Evolutionary conservation across 2,113 vertebrate species (phyloP).

Genomic region (Nyctibius bracteatus): DNA sequence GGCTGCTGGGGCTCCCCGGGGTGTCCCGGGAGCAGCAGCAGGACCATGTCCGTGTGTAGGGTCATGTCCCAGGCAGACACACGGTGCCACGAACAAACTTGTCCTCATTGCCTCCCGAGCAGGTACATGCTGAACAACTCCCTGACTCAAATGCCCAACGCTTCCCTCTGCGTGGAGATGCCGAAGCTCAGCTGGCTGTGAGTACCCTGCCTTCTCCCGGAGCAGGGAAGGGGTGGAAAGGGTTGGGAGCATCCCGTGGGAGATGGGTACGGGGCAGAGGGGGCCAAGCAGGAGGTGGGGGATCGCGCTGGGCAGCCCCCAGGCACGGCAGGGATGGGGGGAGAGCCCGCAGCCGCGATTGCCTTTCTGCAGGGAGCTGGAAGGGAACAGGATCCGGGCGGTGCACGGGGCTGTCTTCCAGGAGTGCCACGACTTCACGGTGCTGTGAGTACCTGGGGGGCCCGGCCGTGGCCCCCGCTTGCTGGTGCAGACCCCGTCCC

Average conservation of each 20-base stretch:
- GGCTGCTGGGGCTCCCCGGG: not conserved
- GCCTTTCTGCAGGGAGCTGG: conserved; percentile 57
- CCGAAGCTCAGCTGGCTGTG: conserved; percentile 68
- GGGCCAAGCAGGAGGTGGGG: not conserved
- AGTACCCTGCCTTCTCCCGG: not conserved
- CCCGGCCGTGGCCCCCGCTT: accelerated
- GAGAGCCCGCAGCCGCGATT: not conserved
- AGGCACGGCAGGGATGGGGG: not conserved
- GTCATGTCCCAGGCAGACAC: accelerated
- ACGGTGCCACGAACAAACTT: accelerated
- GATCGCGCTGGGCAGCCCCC: not conserved
- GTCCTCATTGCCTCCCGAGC: accelerated
- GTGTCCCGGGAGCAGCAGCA: not conserved
- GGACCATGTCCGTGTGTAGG: accelerated
- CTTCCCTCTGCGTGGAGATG: conserved; percentile 54
- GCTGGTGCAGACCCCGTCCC: not conserved
- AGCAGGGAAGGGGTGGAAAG: not conserved
- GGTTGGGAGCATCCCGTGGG: not conserved
- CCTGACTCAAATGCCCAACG: conserved; percentile 29
- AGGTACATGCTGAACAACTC: conserved; percentile 69
- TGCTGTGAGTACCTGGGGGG: conserved; percentile 56
- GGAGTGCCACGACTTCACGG: conserved; percentile 53
- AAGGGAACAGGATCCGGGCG: conserved; percentile 56
- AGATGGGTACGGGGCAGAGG: not conserved
- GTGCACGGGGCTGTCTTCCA: conserved; percentile 43